Base-by-base conservation (phyloP, 2,113 vertebrate genomes). In the Caranx ignobilis region DNA sequence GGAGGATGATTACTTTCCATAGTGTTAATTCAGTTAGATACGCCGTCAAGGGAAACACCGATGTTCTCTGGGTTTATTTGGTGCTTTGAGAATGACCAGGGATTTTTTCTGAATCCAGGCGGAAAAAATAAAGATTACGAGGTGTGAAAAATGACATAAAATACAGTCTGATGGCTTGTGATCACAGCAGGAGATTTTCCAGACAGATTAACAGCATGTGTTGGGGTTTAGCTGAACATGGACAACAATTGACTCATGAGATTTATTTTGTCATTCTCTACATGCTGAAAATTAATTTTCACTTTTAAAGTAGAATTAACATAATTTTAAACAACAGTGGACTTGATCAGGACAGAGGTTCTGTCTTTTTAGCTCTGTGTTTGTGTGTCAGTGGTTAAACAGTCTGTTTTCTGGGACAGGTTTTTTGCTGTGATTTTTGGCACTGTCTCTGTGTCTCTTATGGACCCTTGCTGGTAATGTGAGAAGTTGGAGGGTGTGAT, bases 1-100 rank as follows among this genome's bases (percentile, higher is more conserved):
- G 65, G 1, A 62, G 32, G 54, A 82, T 83, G 83, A 84, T 90
- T 84, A 59, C 37, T 59, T 79, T 80, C 68, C n/a, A 21, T 64
- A 71, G 80, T 70, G 79, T 90, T 91, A 75, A 82, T 77, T 65
- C 43, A 64, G 69, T 71, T 37, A 67, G 73, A 81, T 66, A 77
- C 2, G 63, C 75, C 50, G 60, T 67, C 62, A 7, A 57, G 39
- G 39, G 45, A 48, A 48, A 77, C 50, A 7, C 16, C 5, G 4
- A 59, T 39, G 19, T 66, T 54, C 56, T 74, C 71, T 69, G 56
- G 43, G 16, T 65, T 59, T 19, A 67, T 71, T 47, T 35, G 45
- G 39, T 13, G 0, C 35, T 65, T 37, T 32, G 50, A 61, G 57
- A 59, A 61, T 75, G 57, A 75, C 67, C 62, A 21, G 43, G 31